Evolutionary conservation across 2,888 invertebrate species (phyloP).

Genomic region (Timema podura): DNA sequence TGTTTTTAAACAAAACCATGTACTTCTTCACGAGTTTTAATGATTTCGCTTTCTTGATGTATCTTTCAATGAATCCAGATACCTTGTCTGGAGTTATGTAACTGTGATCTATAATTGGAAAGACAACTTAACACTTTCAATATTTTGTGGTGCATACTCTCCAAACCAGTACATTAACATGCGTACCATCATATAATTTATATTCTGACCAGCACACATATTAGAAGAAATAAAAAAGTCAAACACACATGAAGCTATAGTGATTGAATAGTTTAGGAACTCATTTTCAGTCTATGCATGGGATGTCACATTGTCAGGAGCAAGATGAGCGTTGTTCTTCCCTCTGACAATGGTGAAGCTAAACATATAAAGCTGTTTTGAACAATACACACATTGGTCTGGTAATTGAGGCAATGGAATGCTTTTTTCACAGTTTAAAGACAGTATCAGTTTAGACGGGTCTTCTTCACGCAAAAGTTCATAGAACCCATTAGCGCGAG

Average conservation of each 20-base stretch:
- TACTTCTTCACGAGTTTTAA: background rate
- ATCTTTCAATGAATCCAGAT: background rate
- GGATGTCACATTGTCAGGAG: background rate
- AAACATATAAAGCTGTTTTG: background rate
- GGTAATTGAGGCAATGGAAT: background rate
- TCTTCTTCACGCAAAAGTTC: too few relatives aligned
- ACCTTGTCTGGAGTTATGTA: background rate
- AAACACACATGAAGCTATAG: background rate
- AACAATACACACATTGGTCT: background rate
- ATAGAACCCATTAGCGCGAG: too few relatives aligned
- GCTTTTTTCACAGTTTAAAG: background rate
- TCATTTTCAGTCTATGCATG: background rate
- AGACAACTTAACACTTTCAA: background rate
- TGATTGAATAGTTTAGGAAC: background rate
- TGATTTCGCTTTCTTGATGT: background rate
- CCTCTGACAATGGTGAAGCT: background rate
- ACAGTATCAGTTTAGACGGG: background rate
- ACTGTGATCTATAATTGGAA: background rate
- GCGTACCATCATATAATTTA: background rate
- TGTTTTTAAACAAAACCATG: background rate
- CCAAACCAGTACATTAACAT: background rate
- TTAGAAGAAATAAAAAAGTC: background rate
- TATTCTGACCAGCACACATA: background rate
- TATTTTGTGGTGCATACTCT: background rate
- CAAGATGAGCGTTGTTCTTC: background rate